Base-by-base conservation (phyloP, 2,888 invertebrate species). In the Villa cingulata region DNA sequence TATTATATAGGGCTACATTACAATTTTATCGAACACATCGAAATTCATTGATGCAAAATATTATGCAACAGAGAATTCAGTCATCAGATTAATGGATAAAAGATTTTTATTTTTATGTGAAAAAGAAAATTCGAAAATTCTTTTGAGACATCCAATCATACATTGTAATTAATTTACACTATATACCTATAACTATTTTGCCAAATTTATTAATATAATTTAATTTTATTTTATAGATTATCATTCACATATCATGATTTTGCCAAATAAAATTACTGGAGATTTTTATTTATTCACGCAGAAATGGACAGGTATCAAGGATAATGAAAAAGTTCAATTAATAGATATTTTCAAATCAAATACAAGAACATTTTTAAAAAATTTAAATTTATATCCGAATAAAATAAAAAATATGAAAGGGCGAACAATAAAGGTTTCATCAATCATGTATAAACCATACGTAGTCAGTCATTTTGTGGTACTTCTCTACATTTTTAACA, bases 241-340 rank as follows among this genome's bases (percentile, higher is more conserved):
- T 20, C 43, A 36, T 10, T 43, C 36, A 16, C 46, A 46, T 29
- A 1, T 46, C 15, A 14, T 46, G 46, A 46, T 45, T 48, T 51
- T 45, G 51, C 43, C 46, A 51, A 48, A 50, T 43, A 49, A 40
- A 5, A 19, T 14, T 34, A n/a, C 12, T 36, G 12, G 57, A 57
- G 60, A 60, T 60, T 62, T 63, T 49, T 61, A 66, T 55, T 58
- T 66, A 57, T 66, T 66, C 65, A 65, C 67, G 58, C 66, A 66
- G 58, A 65, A 65, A 60, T 66, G 60, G 60, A 59, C 59, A 56
- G 65, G 66, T 48, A 54, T 55, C 52, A 52, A 55, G 51, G 60
- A 62, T 54, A 65, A 64, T 61, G 59, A 60, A 58, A 58, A 64
- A 58, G 62, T 64, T 50, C 49, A 62, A 48, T 57, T 59, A 50